These are phyloP conservation scores for Uromys caudimaculatus DNA, from an alignment of 2,797 vertebrate species.

Conservation along the genomic window DNA sequence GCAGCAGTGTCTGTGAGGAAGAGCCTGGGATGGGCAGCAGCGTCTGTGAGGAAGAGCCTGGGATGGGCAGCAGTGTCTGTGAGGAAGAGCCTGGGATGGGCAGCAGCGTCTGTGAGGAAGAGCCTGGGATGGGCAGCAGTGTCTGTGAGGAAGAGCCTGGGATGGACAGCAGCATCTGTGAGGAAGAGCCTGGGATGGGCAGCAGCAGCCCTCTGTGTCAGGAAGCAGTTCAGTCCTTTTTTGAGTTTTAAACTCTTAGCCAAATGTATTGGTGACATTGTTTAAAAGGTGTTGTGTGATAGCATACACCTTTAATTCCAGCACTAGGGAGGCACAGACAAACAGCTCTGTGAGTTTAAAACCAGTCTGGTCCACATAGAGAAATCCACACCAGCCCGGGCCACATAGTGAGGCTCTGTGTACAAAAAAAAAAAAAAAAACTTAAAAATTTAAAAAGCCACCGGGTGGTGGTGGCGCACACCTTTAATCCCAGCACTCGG, in stretches of 20 bases:
- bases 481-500: too few relatives aligned
- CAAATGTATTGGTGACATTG: constrained; percentile 47
- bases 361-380: neutral
- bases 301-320: neutral
- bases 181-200: neutral
- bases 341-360: neutral
- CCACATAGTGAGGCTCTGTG: neutral
- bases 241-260: constrained; percentile 28
- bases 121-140: neutral
- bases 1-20: too few relatives aligned
- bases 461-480: too few relatives aligned
- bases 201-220: neutral
- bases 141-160: too few relatives aligned
- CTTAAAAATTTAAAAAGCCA: neutral
- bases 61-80: too few relatives aligned
- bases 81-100: neutral
- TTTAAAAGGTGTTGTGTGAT: neutral
- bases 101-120: neutral
- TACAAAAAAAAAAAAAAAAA: neutral
- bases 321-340: neutral
- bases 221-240: neutral
- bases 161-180: neutral
- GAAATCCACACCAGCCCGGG: neutral
- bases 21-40: too few relatives aligned
- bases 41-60: too few relatives aligned